These are phyloP conservation scores for Chlamydotis undulata DNA, from an alignment of 2,113 vertebrate species.

Conservation along the genomic window DNA sequence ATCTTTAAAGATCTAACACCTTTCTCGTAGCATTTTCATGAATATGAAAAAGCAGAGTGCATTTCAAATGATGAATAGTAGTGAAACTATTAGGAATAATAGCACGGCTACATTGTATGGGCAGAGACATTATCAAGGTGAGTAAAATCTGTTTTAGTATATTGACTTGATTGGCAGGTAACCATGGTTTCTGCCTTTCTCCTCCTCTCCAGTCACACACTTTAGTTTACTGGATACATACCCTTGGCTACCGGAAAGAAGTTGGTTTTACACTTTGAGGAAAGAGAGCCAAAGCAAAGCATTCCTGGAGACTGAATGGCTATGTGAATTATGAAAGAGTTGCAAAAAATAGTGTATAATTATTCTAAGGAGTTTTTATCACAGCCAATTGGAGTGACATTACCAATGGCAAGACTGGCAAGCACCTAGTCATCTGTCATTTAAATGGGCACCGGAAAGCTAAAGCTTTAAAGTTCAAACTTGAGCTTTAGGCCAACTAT, in stretches of 20 bases:
- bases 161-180: neutral
- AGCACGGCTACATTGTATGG: neutral
- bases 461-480: neutral
- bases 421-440: neutral
- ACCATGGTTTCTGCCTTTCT: constrained; percentile 16
- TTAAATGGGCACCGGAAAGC: neutral
- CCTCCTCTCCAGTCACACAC: neutral
- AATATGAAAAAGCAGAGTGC: neutral
- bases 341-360: neutral
- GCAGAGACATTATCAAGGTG: neutral
- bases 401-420: neutral
- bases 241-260: neutral
- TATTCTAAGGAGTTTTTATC: neutral
- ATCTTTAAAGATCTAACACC: neutral
- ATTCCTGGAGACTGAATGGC: neutral
- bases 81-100: neutral
- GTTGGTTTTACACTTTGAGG: neutral
- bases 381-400: neutral
- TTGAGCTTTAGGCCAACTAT: neutral
- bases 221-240: constrained; percentile 14
- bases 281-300: constrained; percentile 7
- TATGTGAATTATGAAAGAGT: neutral
- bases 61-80: neutral
- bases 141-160: neutral
- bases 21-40: neutral